A percentile compares a stretch with the other conserved stretches of the same genome.
phyloP scores from a whole-genome alignment of 2,888 invertebrate genomes.

The Hipparchia sbordonii region DNA sequence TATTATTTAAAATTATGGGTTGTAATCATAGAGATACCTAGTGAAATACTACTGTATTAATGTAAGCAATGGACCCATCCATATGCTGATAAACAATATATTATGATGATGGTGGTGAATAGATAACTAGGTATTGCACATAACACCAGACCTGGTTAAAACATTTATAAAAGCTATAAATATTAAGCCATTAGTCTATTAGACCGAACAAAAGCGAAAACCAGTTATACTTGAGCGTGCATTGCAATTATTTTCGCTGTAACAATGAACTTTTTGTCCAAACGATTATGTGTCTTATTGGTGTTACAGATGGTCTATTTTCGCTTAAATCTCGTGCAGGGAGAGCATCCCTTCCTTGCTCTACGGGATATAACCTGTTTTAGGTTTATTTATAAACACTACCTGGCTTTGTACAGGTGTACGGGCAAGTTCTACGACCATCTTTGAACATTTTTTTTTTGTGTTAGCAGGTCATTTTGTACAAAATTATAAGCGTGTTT shows the following conservation, averaged over 20 bases:
- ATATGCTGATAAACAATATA: too few relatives aligned
- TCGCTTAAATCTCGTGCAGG: not conserved
- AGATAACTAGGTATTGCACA: not conserved
- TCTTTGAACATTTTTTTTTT: conserved; percentile 34
- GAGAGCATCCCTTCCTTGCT: conserved; percentile 29
- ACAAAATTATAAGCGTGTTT: conserved; percentile 18
- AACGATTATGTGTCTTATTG: not conserved
- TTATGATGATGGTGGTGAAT: too few relatives aligned
- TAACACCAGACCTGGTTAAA: not conserved
- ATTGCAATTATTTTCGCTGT: conserved; percentile 16
- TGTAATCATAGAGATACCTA: too few relatives aligned
- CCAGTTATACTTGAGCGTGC: conserved; percentile 18
- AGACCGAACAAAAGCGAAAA: conserved; percentile 20
- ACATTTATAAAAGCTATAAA: conserved; percentile 10
- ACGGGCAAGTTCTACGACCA: conserved; percentile 27
- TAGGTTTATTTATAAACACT: conserved; percentile 36
- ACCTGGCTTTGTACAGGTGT: conserved; percentile 38
- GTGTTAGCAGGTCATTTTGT: conserved; percentile 37
- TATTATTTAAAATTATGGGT: too few relatives aligned
- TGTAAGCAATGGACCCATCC: too few relatives aligned
- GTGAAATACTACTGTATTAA: too few relatives aligned
- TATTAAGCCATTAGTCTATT: conserved; percentile 14
- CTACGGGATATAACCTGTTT: conserved; percentile 33
- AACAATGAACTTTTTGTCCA: conserved; percentile 2
- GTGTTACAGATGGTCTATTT: not conserved